Percentiles rank a stretch among this genome's conserved stretches.
Conservation (phyloP, 2,797 vertebrate species). For the Sebastes variabilis region DNA sequence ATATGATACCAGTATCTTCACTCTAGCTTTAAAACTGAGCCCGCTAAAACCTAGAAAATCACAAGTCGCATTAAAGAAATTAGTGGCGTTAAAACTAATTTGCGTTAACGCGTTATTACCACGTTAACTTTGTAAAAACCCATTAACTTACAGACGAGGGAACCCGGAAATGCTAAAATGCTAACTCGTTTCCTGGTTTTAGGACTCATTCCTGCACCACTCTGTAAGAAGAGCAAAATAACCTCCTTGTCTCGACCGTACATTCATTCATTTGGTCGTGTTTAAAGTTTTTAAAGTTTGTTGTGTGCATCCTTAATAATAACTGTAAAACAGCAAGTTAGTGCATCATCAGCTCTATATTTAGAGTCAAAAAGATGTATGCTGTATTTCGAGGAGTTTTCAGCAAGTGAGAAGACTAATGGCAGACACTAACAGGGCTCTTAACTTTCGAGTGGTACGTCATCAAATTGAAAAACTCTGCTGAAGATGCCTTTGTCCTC, state of each 20-base stretch:
- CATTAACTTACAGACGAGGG: rapidly evolving
- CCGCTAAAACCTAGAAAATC: no score
- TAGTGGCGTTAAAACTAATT: no score
- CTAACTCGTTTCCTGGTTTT: no score
- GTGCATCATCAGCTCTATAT: not conserved
- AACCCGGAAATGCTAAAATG: no score
- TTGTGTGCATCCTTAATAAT: no score
- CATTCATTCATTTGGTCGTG: not conserved
- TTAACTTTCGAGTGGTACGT: not conserved
- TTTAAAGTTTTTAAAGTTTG: not conserved
- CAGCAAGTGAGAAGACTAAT: not conserved
- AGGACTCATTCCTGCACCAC: no score
- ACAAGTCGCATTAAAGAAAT: no score
- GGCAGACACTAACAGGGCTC: not conserved
- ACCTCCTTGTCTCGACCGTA: not conserved
- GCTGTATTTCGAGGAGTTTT: not conserved
- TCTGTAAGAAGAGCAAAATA: not conserved
- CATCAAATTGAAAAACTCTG: not conserved
- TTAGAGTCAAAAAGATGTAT: not conserved
- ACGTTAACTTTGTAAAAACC: rapidly evolving
- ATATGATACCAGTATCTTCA: no score
- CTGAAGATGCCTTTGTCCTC: conserved; percentile 11
- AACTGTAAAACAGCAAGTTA: not conserved
- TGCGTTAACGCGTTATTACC: no score
- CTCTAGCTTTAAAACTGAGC: no score